Conservation (phyloP, 2,113 vertebrate species). For the Drymodes brunneopygia region DNA sequence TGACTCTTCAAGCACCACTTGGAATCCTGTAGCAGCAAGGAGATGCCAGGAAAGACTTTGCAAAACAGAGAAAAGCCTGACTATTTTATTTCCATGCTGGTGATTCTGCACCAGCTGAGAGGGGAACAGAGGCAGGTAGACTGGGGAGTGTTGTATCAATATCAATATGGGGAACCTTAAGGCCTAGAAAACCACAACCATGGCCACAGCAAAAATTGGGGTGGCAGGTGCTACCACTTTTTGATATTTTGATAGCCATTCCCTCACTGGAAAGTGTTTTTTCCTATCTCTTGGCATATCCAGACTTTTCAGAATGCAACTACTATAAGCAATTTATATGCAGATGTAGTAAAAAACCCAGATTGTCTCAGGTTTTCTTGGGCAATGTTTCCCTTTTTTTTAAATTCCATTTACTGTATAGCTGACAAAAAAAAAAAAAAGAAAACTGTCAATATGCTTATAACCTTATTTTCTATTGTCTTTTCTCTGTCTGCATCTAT, state of each 20-base stretch:
- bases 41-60: not conserved
- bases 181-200: not conserved
- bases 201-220: not conserved
- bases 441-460: too few relatives aligned
- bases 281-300: not conserved
- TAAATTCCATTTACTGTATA: not conserved
- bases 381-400: not conserved
- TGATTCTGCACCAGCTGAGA: not conserved
- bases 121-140: not conserved
- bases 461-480: not conserved
- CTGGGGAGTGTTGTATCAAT: accelerated
- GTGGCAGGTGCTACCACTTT: not conserved
- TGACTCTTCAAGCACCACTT: not conserved
- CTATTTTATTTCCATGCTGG: not conserved
- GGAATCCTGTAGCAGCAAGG: accelerated
- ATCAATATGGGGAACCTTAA: not conserved
- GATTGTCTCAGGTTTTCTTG: not conserved
- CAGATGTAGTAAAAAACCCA: not conserved
- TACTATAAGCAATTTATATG: not conserved
- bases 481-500: not conserved
- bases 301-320: not conserved
- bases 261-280: not conserved
- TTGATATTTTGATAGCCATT: not conserved
- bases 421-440: not conserved
- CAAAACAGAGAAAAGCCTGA: not conserved